Evolutionary conservation across 2,888 invertebrate species (phyloP), one percentile per base, ranked within the genome.

Genomic region (Rotaria socialis): DNA sequence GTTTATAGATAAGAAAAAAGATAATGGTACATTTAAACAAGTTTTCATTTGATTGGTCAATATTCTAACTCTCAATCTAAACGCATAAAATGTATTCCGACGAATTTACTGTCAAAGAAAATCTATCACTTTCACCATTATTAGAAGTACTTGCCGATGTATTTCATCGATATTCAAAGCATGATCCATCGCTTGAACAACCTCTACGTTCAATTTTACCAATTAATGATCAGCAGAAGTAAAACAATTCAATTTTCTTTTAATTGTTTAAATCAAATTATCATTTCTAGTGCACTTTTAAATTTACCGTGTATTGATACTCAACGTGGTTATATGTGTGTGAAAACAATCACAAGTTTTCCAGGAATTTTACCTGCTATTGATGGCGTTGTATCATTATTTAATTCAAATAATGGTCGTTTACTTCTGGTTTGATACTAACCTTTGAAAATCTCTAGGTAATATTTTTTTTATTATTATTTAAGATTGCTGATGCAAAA

Each of bases 401-500:
- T 80, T 80, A 14, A 80, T 80, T 80, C 80, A 43, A 80, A 80
- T 47, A 80, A 43, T 24, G 80, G 80, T 24, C 80, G 47, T 43
- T 80, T 80, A 47, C n/a, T 80, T n/a, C 10, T 80, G 43, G 80
- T 80, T 14, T 24, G 80, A 75, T 4, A 11, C 2, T 1, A 27
- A 67, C 14, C 1, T 10, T 56, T 56, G 35, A 80, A 43, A 41
- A 22, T 19, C 24, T 10, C 19, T 75, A 47, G 2, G 8, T 6
- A 67, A 67, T 27, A 14, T 8, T 67, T 27, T n/a, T 60, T n/a
- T 47, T n/a, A 14, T 7, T 80, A 43, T 47, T n/a, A n/a, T 80
- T n/a, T 47, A n/a, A 80, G 80, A n/a, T 47, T 11, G 80, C 80
- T 80, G 80, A 80, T 47, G 80, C 80, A n/a, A 22, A 80, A 80